Base-by-base conservation (phyloP, 2,113 vertebrate species). In the Galeopterus variegatus region DNA sequence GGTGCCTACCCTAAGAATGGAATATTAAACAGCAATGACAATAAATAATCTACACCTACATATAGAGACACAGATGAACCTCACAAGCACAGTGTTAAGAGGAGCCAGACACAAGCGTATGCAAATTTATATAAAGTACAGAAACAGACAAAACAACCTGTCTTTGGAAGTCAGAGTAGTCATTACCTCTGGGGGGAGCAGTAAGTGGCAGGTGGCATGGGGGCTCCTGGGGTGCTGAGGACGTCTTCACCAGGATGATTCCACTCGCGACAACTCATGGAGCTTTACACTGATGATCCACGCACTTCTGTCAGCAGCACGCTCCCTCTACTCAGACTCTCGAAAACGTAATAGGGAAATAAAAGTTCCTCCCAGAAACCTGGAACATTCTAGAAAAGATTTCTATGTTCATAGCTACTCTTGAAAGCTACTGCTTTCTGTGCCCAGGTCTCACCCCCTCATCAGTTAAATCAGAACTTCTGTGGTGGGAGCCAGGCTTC, bases 401-500 rank as follows among this genome's bases (percentile, higher is more conserved):
- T 1, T 1, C 23, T 21, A 4, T 0, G 1, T n/a, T 45, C 33
- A n/a, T 1, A 7, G 11, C 9, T 18, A 54, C 60, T 83, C 62
- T 67, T 0, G 26, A 84, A 52, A 88, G 60, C 76, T 18, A 6
- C 7, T 52, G 52, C 33, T 52, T 75, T 77, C 60, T 24, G 1
- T 14, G 56, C 89, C 45, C n/a, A 28, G 45, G 52, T 24, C 19
- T 50, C 41, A 41, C 24, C 24, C 41, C 15, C 4, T 14, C 24
- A 31, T 54, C 15, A 54, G 18, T 5, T 21, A 21, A 31, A 31
- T 67, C 60, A 41, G 60, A 31, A 31, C 24, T 67, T 6, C 7
- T 18, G 48, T 31, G 6, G 24, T 48, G 48, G 4, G 15, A 77
- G 23, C 73, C 48, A n/a, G 33, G 48, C 17, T 3, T 15, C 33